phyloP scores from a whole-genome alignment of 2,797 vertebrate genomes.

The Sebastes matsubarae region DNA sequence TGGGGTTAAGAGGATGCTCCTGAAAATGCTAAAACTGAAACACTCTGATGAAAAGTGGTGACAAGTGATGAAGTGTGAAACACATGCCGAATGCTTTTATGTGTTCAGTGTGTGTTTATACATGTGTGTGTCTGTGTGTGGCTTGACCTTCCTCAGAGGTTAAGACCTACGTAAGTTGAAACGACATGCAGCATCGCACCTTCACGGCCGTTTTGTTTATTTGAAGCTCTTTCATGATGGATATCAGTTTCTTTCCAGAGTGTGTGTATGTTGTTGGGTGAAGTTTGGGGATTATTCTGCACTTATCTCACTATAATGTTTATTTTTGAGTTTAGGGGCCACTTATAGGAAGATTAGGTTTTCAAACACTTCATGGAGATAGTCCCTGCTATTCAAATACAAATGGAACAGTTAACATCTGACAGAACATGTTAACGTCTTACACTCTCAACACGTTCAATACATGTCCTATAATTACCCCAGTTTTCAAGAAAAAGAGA shows the following conservation, averaged over 20 bases:
- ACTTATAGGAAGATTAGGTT: conserved; percentile 28
- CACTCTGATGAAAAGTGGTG: conserved; percentile 3
- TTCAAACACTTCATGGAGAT: conserved; percentile 25
- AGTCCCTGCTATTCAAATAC: neutral
- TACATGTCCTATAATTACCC: neutral
- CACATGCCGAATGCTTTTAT: conserved; percentile 24
- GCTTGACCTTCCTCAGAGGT: conserved; percentile 44
- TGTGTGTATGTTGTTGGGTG: neutral
- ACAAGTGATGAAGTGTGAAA: conserved; percentile 43
- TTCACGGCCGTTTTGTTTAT: conserved; percentile 37
- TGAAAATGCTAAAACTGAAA: conserved; percentile 9
- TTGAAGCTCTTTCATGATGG: conserved; percentile 12
- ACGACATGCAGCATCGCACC: conserved; percentile 47
- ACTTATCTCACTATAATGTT: conserved; percentile 22
- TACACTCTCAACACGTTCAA: neutral
- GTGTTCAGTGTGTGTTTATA: conserved; percentile 18
- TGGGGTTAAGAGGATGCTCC: conserved; percentile 32
- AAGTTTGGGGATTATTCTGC: conserved; percentile 19
- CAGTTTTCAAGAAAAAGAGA: neutral
- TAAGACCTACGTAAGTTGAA: conserved; percentile 43
- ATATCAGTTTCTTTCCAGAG: conserved; percentile 19
- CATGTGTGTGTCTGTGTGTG: conserved; percentile 41
- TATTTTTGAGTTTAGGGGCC: conserved; percentile 20
- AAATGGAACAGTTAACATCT: neutral
- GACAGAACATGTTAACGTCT: neutral